phyloP scores from a whole-genome alignment of 2,797 vertebrate genomes.

The Hypotaenidia okinawae region DNA sequence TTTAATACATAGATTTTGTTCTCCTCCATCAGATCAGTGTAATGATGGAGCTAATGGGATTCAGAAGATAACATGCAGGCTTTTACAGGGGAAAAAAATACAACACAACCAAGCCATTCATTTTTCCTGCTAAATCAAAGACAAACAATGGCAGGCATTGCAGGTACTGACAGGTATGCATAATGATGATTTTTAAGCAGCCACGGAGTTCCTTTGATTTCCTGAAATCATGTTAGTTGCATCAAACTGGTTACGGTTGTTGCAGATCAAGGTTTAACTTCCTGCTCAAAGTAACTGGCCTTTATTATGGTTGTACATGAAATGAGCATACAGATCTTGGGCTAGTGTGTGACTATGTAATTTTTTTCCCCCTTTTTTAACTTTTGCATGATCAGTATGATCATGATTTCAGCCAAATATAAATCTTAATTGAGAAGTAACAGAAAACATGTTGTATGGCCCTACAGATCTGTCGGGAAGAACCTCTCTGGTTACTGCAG shows the following conservation, averaged over 20 bases:
- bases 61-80: background rate
- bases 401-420: background rate
- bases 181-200: background rate
- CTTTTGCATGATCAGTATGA: background rate
- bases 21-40: background rate
- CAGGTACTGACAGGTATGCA: background rate
- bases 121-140: background rate
- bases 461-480: background rate
- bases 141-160: background rate
- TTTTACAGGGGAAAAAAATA: background rate
- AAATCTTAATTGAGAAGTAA: background rate
- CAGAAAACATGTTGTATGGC: background rate
- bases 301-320: background rate
- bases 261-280: background rate
- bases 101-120: background rate
- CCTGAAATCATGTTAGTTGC: background rate
- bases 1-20: background rate
- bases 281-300: background rate
- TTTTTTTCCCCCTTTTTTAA: background rate
- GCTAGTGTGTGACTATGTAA: background rate
- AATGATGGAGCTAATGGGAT: background rate
- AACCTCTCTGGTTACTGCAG: background rate
- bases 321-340: background rate
- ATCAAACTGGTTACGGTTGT: background rate
- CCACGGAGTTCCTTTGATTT: background rate